Percentiles rank a stretch among this genome's conserved stretches.
phyloP scores from a whole-genome alignment of 2,797 vertebrate species.

The Oreochromis mossambicus region DNA sequence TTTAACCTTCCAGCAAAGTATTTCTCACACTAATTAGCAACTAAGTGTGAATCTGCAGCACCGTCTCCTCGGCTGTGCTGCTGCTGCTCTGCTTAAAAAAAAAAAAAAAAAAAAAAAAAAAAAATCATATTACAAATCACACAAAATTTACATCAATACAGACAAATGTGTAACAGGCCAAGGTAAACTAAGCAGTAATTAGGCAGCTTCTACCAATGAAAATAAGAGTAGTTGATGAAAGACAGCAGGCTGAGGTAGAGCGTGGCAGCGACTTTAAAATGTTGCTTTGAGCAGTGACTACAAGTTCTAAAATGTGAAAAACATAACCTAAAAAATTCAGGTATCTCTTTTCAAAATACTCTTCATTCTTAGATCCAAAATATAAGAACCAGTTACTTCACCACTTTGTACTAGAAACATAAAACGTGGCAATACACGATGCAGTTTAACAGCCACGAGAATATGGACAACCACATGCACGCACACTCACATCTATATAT shows the following conservation, averaged over 20 bases:
- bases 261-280: not conserved
- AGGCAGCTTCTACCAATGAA: not conserved
- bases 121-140: not conserved
- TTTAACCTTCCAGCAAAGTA: not conserved
- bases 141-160: not conserved
- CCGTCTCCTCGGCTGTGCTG: not conserved
- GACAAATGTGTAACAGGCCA: not conserved
- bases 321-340: not conserved
- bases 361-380: not conserved
- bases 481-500: not conserved
- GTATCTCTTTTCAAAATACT: not conserved
- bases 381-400: not conserved
- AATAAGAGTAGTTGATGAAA: not conserved
- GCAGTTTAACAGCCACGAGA: not conserved
- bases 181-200: not conserved
- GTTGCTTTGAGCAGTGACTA: not conserved
- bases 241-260: constrained; percentile 49
- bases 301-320: not conserved
- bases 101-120: not conserved
- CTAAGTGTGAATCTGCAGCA: not conserved
- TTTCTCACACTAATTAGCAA: not conserved
- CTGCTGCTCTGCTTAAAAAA: not conserved
- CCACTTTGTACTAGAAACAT: not conserved
- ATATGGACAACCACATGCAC: not conserved
- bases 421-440: not conserved